These are phyloP conservation scores for Coptodon rendalli DNA, from an alignment of 2,113 vertebrate species.

Conservation along the genomic window DNA sequence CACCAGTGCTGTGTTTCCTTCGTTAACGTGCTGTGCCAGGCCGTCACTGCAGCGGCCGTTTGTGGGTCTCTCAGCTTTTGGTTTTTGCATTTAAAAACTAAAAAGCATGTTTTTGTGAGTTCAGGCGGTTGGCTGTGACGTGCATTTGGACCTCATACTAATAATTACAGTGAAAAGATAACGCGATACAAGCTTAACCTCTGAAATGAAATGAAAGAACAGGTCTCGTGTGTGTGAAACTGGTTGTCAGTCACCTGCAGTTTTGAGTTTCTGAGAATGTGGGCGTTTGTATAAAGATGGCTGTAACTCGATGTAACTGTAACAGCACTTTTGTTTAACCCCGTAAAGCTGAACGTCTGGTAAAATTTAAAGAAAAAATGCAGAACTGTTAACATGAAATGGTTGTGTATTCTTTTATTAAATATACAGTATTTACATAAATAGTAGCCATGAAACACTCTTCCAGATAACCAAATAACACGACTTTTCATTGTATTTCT, in stretches of 20 bases:
- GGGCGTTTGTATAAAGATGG: background rate
- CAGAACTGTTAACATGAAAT: background rate
- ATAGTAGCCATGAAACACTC: accelerated
- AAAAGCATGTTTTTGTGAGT: background rate
- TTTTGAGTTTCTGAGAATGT: background rate
- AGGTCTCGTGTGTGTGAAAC: background rate
- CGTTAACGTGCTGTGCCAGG: background rate
- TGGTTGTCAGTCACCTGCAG: background rate
- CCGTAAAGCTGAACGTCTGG: background rate
- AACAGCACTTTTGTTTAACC: background rate
- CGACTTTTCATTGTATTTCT: background rate
- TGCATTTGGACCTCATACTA: accelerated
- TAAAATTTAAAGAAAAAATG: background rate
- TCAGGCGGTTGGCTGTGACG: background rate
- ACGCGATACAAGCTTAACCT: too few species aligned
- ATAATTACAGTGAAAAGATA: background rate
- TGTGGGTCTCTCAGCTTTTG: background rate
- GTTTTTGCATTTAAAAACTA: background rate
- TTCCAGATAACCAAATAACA: background rate
- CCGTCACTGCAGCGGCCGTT: background rate
- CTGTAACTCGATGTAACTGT: background rate
- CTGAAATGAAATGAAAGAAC: background rate
- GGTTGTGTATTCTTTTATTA: background rate
- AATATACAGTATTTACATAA: background rate
- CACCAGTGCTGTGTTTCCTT: background rate